Evolutionary conservation across 2,113 vertebrate genomes (phyloP), one percentile per base, ranked within the genome.

Genomic region (Calidris pugnax): DNA sequence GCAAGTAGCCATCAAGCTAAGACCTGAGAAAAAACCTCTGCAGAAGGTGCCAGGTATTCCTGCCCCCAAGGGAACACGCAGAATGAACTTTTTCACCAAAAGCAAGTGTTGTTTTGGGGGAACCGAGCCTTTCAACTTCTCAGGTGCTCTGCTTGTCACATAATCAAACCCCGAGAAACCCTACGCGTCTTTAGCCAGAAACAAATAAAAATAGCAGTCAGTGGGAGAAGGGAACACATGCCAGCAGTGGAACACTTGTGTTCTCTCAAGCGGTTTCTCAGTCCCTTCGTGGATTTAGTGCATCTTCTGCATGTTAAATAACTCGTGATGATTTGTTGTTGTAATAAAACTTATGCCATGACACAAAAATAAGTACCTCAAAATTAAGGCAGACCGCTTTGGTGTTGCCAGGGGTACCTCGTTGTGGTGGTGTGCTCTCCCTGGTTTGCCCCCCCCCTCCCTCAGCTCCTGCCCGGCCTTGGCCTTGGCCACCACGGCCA

Each of bases 131-230:
- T 71, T n/a, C 47, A 33, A 23, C 73, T 88, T 66, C 62, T 67
- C 89, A 53, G 51, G 8, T 62, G 28, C 28, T 85, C n/a, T 50
- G 72, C 50, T 60, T 85, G 57, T 75, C 69, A 51, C 20, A 30
- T 30, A 91, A 64, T 45, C 74, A 82, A 90, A 80, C 28, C 37
- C 12, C n/a, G 39, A 84, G 72, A 47, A 88, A 45, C 32, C 23
- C 43, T 71, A 39, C 50, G 55, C 80, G 41, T 47, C n/a, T 90
- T 84, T 47, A 84, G 57, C 53, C 79, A 56, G 76, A 92, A 53
- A 4, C 66, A 68, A 93, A 74, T 45, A 74, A 88, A 93, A 92
- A 90, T 90, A 93, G 90, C 88, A 95, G 28, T 62, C 59, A 67
- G 93, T 88, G 76, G 89, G 79, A 90, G 86, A 90, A 92, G 41